Evolutionary conservation across 2,113 vertebrate species (phyloP), one percentile per base, ranked within the genome.

Genomic region (Naja naja): DNA sequence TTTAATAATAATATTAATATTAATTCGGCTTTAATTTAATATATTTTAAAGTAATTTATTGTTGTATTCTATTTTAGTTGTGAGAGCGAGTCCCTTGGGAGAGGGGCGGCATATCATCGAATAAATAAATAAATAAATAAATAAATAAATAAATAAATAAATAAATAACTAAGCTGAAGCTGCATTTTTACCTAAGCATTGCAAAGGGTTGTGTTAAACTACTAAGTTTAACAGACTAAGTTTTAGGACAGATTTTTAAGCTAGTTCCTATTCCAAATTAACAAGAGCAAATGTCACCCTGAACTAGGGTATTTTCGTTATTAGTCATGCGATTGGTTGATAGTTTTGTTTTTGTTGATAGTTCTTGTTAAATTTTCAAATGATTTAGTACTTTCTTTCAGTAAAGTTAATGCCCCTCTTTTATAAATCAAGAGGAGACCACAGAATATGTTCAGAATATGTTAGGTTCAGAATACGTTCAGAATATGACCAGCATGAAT

Each of bases 321-420:
- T 85, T 93, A 93, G 45, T 64, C 54, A 89, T 49, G 64, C 64
- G 60, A 16, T 60, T 91, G 34, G 69, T 53, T 89, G 64, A 53
- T 89, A 27, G 87, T 53, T 91, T 93, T 54, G 10, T 93, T 89
- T 12, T 25, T 8, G 56, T 58, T 58, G 56, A 25, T 58, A 23
- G 20, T 4, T 16, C 47, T 89, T 64, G 89, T 87, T 6, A 90
- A 90, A 0, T 27, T 92, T n/a, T 10, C 53, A 92, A 58, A n/a
- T 93, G 89, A 90, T 9, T 88, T 34, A 4, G 0, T 0, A 0
- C 5, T 39, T n/a, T 12, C 1, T 20, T 49, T 52, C 52, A 27
- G 22, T 25, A 90, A 56, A 74, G 34, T 86, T n/a, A 89, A 60
- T 5, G 8, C 22, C 11, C 12, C 43, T 85, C 54, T 11, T 11